Evolutionary conservation across 2,888 invertebrate species (phyloP), one percentile per base, ranked within the genome.

Genomic region (Habrosyne pyritoides): DNA sequence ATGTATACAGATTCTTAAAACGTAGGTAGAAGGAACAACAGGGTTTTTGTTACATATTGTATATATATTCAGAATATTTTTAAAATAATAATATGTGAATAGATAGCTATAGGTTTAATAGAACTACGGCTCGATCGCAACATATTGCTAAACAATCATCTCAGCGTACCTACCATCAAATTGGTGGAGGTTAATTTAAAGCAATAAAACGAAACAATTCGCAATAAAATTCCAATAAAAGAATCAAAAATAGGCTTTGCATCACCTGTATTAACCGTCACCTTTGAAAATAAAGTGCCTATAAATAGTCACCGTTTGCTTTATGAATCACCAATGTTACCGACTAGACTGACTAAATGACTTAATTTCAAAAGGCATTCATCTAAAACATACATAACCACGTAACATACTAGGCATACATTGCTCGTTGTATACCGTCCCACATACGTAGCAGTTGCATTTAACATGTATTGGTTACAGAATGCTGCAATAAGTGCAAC

Each of bases 271-370:
- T 6, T 14, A 36, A 36, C 36, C 14, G 18, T 18, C 42, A 18
- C 42, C 42, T 42, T 42, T 42, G 8, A 42, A 42, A 42, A 42
- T 42, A 42, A 14, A 42, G 42, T 18, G 36, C 14, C 28, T 28
- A 28, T 28, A 7, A 49, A 28, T 18, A 26, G 14, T 12, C 6
- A 28, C 49, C 50, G 28, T 28, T 50, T 28, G 30, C 18, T 50
- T 28, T 26, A 26, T 30, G 50, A 50, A n/a, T 50, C 50, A 50
- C 50, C 28, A 50, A 28, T 30, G 30, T 28, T 18, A 26, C 24
- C 48, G 30, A 50, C 30, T 50, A 50, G 50, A 50, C 50, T 50
- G 50, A 30, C 50, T 50, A 50, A 50, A 50, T 50, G 28, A 50
- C 50, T 28, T 50, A 50, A 50, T 50, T 50, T 18, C 21, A 10